Evolutionary conservation across 1,140 invertebrate genomes (phyloP).

Genomic region (Brachionus rubens): DNA sequence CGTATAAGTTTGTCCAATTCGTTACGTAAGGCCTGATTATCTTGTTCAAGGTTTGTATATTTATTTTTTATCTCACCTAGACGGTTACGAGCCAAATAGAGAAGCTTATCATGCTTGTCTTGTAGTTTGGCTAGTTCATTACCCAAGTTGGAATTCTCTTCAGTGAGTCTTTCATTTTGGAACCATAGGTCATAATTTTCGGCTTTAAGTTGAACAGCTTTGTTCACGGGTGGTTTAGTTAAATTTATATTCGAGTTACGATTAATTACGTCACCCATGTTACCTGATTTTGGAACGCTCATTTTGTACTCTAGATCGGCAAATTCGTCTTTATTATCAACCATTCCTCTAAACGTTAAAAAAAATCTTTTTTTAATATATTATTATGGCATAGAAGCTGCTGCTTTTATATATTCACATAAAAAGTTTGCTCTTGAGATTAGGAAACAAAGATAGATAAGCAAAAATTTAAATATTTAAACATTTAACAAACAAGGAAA

Average conservation of each 20-base stretch:
- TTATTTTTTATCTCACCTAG: conserved; percentile 42
- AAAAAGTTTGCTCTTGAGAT: background rate
- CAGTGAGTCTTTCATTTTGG: conserved; percentile 37
- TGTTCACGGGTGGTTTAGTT: conserved; percentile 14
- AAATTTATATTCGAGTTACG: conserved; percentile 36
- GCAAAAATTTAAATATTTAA: conserved; percentile 13
- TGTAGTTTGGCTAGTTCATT: conserved; percentile 32
- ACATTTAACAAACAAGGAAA: background rate
- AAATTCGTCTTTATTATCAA: conserved; percentile 37
- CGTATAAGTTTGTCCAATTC: conserved; percentile 28
- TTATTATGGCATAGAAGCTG: background rate
- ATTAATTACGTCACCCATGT: conserved; percentile 35
- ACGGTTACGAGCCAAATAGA: conserved; percentile 37
- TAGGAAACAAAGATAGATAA: conserved; percentile 11
- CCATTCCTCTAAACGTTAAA: conserved; percentile 18
- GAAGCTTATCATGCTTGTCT: conserved; percentile 44
- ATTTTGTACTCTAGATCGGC: conserved; percentile 44
- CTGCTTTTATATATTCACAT: conserved; percentile 1
- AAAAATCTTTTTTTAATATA: background rate
- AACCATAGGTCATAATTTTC: conserved; percentile 46
- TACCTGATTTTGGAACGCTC: background rate
- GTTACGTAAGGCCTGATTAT: conserved; percentile 34
- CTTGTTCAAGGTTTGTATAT: conserved; percentile 40
- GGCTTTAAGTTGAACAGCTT: conserved; percentile 43
- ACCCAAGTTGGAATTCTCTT: conserved; percentile 20